Percentiles rank a stretch among this genome's conserved stretches.
Conservation (phyloP, 2,113 vertebrate species). For the Paedocypris sp. region DNA sequence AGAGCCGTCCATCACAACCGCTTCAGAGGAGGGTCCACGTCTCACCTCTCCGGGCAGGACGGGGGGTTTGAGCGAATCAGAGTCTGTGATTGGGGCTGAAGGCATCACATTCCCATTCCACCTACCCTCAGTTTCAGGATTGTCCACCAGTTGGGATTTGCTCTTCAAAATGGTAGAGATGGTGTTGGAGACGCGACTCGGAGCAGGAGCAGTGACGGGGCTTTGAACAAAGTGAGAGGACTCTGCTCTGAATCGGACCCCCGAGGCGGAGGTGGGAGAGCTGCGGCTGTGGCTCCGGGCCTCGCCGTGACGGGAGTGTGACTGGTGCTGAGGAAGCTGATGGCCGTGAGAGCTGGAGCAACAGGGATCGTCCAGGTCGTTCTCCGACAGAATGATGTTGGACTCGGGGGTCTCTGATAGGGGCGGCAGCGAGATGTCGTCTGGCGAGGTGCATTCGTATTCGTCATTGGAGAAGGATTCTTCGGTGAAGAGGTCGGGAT, state of each 20-base stretch:
- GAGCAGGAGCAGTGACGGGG: constrained; percentile 48
- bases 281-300: constrained; percentile 30
- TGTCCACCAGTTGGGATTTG: too few species aligned
- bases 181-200: constrained; percentile 44
- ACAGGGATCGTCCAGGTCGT: constrained; percentile 65
- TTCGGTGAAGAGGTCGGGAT: constrained; percentile 55
- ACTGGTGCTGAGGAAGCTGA: constrained; percentile 56
- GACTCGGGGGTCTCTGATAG: constrained; percentile 82
- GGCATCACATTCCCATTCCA: constrained; percentile 71
- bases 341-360: constrained; percentile 55
- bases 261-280: constrained; percentile 42
- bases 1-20: constrained; percentile 79
- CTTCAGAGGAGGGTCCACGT: constrained; percentile 70
- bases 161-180: constrained; percentile 46
- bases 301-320: constrained; percentile 43
- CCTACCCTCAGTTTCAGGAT: too few species aligned
- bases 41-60: constrained; percentile 71
- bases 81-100: constrained; percentile 57
- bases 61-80: constrained; percentile 63
- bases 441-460: constrained; percentile 77
- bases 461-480: constrained; percentile 71
- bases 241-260: constrained; percentile 47
- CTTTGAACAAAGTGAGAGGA: constrained; percentile 53
- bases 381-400: constrained; percentile 62
- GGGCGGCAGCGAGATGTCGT: constrained; percentile 82